Base-by-base conservation (phyloP, 2,888 invertebrate species). In the Megamerina dolium region DNA sequence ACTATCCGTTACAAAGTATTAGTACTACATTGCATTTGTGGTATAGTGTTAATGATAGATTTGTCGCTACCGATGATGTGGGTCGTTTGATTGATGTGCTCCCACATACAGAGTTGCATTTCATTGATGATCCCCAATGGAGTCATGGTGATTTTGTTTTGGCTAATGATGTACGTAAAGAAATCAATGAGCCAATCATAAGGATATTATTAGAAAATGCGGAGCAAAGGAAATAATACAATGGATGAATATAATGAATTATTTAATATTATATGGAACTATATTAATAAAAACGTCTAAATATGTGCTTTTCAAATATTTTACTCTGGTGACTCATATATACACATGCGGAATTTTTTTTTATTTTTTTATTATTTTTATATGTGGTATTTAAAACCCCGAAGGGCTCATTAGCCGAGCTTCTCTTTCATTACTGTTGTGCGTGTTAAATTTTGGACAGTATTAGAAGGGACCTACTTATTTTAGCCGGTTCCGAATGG, bases 51-150 rank as follows among this genome's bases (percentile, higher is more conserved):
- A 63, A 54, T 35, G 65, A 65, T 37, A 13, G 20, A 0, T 32
- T 59, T 49, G 64, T 60, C 9, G 63, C 59, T 5, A 59, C 64
- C 1, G 52, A 44, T 20, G 64, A 64, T 51, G 64, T 64, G 1
- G 12, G 44, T 21, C 42, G 45, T 4, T 41, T 65, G 20, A 51
- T 54, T 1, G 18, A 21, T 0, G 47, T 53, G 1, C 29, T 64
- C 31, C 60, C 61, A 8, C 61, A 64, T 21, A 48, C 34, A 21
- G 29, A 31, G 2, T 37, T 54, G 39, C 54, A 60, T 36, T 54
- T 45, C 17, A 58, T 64, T 46, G 41, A 38, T 4, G 61, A 64
- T 39, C 50, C 55, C 0, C 5, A 27, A 9, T 64, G 64, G 63
- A 27, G 50, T 35, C 63, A 65, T 35, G 49, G 45, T 0, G 61